phyloP scores from a whole-genome alignment of 1,140 invertebrate genomes.

The Papilio dardanus region DNA sequence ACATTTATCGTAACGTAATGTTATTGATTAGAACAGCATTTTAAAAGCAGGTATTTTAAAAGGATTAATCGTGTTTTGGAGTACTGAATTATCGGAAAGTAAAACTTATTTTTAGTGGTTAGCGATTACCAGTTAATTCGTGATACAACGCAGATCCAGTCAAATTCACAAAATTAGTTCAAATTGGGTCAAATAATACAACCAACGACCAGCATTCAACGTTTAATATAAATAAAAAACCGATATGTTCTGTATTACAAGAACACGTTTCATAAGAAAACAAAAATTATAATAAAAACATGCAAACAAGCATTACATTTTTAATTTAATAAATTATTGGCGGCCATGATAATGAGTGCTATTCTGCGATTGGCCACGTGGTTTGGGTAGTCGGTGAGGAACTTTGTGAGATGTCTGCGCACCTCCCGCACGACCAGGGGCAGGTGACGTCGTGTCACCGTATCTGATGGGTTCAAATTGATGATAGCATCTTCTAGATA shows the following conservation, averaged over 20 bases:
- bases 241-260: not conserved
- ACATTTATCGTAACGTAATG: too few species aligned
- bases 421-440: constrained; percentile 89
- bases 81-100: too few species aligned
- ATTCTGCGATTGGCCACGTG: constrained; percentile 87
- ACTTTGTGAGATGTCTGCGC: constrained; percentile 87
- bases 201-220: not conserved
- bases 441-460: constrained; percentile 90
- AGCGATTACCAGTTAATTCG: not conserved
- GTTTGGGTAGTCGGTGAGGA: constrained; percentile 87
- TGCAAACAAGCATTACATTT: constrained; percentile 14
- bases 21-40: too few species aligned
- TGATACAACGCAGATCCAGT: not conserved
- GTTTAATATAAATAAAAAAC: constrained; percentile 1
- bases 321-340: constrained; percentile 82
- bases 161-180: not conserved
- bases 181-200: not conserved
- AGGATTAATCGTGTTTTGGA: not conserved
- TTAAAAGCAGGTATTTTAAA: not conserved
- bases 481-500: constrained; percentile 94
- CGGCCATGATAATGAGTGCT: constrained; percentile 90
- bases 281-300: constrained; percentile 28
- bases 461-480: constrained; percentile 88
- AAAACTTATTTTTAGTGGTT: not conserved
- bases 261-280: not conserved